A percentile compares a stretch with the other conserved stretches of the same genome.
phyloP scores from a whole-genome alignment of 2,797 vertebrate species.

The Potorous gilbertii region DNA sequence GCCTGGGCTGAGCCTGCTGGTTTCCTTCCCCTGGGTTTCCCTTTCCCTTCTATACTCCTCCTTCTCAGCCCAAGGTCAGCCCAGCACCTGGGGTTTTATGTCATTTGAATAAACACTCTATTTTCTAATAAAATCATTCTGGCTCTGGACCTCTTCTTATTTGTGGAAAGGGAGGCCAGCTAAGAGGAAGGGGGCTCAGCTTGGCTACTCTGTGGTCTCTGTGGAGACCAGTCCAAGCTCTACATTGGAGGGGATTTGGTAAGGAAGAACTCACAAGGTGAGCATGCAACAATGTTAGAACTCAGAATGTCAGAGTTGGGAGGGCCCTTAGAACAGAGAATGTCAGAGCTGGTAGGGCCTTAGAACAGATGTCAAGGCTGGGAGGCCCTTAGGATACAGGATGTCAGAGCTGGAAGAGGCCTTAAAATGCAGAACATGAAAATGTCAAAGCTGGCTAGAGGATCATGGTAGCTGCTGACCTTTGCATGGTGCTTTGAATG shows the following conservation, averaged over 20 bases:
- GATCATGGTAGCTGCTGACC: not conserved
- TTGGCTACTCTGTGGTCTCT: not conserved
- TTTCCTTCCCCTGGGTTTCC: not conserved
- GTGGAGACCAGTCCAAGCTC: not conserved
- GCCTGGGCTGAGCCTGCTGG: slow-evolving; percentile 22
- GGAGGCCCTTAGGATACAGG: too few species aligned
- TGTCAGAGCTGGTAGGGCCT: not conserved
- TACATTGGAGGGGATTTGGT: not conserved
- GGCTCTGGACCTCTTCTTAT: not conserved
- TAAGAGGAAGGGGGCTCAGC: not conserved
- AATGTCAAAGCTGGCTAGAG: not conserved
- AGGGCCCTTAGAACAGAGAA: not conserved
- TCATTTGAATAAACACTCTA: slow-evolving; percentile 84
- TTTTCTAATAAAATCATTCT: slow-evolving; percentile 80
- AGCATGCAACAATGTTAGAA: not conserved
- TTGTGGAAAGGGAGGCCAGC: not conserved
- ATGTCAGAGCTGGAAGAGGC: not conserved
- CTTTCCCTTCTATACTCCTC: not conserved
- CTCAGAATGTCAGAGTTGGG: not conserved
- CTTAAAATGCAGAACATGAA: not conserved
- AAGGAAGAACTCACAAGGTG: not conserved
- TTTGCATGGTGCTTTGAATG: not conserved
- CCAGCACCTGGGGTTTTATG: slow-evolving; percentile 65
- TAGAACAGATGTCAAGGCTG: not conserved
- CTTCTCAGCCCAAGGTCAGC: not conserved